Conservation (phyloP, 2,888 invertebrate species). For the Muscina levida region DNA sequence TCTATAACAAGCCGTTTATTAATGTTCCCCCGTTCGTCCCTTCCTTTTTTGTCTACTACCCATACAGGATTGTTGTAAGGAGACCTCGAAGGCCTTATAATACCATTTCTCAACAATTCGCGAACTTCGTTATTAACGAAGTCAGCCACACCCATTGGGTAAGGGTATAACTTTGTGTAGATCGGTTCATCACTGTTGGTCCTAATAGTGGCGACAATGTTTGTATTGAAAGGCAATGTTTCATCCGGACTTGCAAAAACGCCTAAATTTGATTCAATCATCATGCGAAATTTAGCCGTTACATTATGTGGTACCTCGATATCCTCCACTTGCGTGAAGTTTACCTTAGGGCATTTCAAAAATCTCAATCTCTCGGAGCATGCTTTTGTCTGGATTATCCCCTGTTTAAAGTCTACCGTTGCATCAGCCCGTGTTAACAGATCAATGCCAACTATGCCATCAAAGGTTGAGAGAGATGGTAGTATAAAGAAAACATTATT, state of each 20-base stretch:
- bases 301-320: constrained; percentile 36
- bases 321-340: constrained; percentile 50
- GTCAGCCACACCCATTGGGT: constrained; percentile 45
- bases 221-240: constrained; percentile 49
- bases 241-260: constrained; percentile 48
- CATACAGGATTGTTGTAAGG: constrained; percentile 24
- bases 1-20: constrained; percentile 40
- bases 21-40: constrained; percentile 33
- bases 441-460: constrained; percentile 58
- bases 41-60: constrained; percentile 51
- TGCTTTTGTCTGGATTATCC: constrained; percentile 39
- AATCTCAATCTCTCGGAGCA: constrained; percentile 51
- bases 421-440: constrained; percentile 54
- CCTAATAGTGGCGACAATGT: constrained; percentile 42
- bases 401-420: constrained; percentile 54
- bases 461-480: constrained; percentile 41
- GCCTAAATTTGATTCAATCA: constrained; percentile 11
- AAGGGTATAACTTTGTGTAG: constrained; percentile 48
- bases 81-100: constrained; percentile 27
- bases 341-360: constrained; percentile 56
- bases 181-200: constrained; percentile 40
- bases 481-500: constrained; percentile 56
- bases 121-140: constrained; percentile 44
- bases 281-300: constrained; percentile 15
- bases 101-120: not conserved